Conservation (phyloP, 2,113 vertebrate species). For the Pelobates fuscus region DNA sequence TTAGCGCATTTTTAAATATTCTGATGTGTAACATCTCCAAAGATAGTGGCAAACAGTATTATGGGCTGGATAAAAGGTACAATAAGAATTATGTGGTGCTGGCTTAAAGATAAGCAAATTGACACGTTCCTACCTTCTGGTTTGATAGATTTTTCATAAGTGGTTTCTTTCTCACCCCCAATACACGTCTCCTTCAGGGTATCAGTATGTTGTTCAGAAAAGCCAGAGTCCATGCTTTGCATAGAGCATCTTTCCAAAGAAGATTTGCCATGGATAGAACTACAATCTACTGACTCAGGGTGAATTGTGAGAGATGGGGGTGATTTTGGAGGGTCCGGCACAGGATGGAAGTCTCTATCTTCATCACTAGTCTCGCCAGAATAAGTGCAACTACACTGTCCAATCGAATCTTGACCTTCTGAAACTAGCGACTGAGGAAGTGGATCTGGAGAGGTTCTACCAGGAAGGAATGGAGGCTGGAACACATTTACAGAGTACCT, state of each 20-base stretch:
- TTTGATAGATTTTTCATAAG: slow-evolving; percentile 82
- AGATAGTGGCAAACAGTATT: no score
- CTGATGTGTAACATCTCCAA: no score
- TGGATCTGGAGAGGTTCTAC: slow-evolving; percentile 81
- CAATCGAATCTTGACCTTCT: slow-evolving; percentile 59
- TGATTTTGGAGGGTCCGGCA: slow-evolving; percentile 59
- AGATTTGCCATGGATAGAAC: slow-evolving; percentile 58
- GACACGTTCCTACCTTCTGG: slow-evolving; percentile 90
- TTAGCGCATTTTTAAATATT: no score
- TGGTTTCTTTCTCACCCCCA: slow-evolving; percentile 77
- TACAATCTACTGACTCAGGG: slow-evolving; percentile 54
- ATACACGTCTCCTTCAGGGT: slow-evolving; percentile 67
- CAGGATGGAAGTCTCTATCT: slow-evolving; percentile 60
- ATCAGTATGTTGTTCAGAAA: slow-evolving; percentile 74
- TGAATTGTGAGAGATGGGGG: slow-evolving; percentile 53
- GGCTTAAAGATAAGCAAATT: no score
- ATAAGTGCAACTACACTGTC: slow-evolving; percentile 56
- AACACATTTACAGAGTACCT: slow-evolving; percentile 96
- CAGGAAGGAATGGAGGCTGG: slow-evolving; percentile 92
- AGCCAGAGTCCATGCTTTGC: slow-evolving; percentile 78
- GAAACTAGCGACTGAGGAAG: slow-evolving; percentile 62
- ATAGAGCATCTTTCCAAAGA: slow-evolving; percentile 64
- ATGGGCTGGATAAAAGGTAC: no score
- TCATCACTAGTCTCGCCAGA: slow-evolving; percentile 60
- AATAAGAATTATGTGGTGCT: no score